Conservation (phyloP, 2,888 invertebrate genomes). For the Phengaris arion region DNA sequence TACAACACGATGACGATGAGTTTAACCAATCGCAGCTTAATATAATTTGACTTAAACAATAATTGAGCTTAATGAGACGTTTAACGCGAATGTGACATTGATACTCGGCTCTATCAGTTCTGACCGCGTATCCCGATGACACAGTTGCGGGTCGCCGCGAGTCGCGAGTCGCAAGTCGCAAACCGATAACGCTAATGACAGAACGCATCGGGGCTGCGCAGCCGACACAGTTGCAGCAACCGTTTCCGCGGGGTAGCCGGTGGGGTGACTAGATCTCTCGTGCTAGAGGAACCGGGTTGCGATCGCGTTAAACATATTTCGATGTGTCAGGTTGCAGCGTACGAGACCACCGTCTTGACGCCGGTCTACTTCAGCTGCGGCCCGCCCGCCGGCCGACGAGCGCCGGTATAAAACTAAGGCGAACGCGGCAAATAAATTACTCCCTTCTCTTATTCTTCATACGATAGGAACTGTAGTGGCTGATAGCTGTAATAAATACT, state of each 20-base stretch:
- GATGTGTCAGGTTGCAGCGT: conserved; percentile 59
- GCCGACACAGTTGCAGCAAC: conserved; percentile 33
- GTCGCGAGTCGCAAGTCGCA: conserved; percentile 49
- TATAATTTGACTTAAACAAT: conserved; percentile 6
- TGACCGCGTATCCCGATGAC: conserved; percentile 46
- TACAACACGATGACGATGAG: not conserved
- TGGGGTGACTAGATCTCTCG: conserved; percentile 47
- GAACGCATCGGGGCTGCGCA: conserved; percentile 44
- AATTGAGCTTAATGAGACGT: conserved; percentile 17
- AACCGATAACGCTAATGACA: conserved; percentile 59
- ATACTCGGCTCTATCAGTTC: conserved; percentile 23
- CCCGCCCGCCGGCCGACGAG: conserved; percentile 53
- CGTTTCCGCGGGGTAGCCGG: conserved; percentile 35
- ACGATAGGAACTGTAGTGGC: conserved; percentile 72
- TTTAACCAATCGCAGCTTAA: not conserved
- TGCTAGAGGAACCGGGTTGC: conserved; percentile 57
- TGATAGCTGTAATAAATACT: conserved; percentile 51
- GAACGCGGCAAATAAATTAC: conserved; percentile 59
- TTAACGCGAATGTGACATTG: not conserved
- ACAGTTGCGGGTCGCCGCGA: conserved; percentile 46
- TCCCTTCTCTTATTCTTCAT: conserved; percentile 55
- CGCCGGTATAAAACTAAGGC: conserved; percentile 49
- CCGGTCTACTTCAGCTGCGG: conserved; percentile 31
- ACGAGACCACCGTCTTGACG: conserved; percentile 39
- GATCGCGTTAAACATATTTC: conserved; percentile 45